These are phyloP conservation scores for Acanthosoma haemorrhoidale DNA, from an alignment of 2,888 invertebrate species.

Conservation along the genomic window DNA sequence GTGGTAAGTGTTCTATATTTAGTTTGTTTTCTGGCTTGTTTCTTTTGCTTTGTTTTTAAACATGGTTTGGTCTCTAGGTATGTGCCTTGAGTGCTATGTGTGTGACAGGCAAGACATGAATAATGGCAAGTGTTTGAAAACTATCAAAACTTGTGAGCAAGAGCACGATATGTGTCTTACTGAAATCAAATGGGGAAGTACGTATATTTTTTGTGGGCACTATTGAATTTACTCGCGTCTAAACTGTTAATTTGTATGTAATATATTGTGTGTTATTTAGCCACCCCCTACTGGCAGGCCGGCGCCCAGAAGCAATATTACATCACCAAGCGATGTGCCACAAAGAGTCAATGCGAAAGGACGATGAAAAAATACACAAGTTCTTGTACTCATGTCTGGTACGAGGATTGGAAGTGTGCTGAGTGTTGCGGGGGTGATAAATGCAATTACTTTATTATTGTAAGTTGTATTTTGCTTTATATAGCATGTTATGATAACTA, in stretches of 20 bases:
- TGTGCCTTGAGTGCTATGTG: conserved; percentile 92
- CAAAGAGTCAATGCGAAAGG: conserved; percentile 69
- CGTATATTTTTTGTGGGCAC: conserved; percentile 44
- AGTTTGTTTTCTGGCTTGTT: neutral
- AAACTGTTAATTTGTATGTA: neutral
- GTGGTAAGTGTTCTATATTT: neutral
- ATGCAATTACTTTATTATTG: conserved; percentile 91
- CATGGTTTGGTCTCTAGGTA: too few relatives aligned
- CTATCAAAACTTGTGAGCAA: conserved; percentile 83
- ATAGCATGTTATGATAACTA: too few relatives aligned
- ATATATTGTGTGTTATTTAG: conserved; percentile 45
- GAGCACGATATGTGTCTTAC: conserved; percentile 82
- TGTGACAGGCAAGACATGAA: conserved; percentile 90
- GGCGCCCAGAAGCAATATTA: conserved; percentile 90
- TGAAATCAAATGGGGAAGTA: conserved; percentile 87
- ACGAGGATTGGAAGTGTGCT: conserved; percentile 92
- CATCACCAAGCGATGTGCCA: conserved; percentile 84
- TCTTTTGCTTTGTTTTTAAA: neutral
- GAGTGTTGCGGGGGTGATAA: conserved; percentile 94
- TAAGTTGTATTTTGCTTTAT: conserved; percentile 47
- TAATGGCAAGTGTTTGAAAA: conserved; percentile 83
- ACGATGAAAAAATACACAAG: conserved; percentile 66
- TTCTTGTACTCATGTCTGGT: conserved; percentile 86
- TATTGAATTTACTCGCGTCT: neutral
- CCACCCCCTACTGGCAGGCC: conserved; percentile 89